phyloP scores from a whole-genome alignment of 2,113 vertebrate species.

The Henicopernis longicauda region DNA sequence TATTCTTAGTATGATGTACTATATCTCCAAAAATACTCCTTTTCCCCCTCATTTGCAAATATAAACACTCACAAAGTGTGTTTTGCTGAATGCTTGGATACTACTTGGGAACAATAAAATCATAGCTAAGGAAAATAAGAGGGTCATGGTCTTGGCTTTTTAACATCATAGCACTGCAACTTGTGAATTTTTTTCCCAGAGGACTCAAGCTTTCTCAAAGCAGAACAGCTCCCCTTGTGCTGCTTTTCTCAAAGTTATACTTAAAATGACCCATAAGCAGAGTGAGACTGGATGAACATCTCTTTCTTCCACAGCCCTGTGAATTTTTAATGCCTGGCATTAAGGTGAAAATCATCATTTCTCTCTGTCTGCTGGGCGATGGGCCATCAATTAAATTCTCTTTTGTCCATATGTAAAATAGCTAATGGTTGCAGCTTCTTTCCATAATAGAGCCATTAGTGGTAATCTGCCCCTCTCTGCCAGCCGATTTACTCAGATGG shows the following conservation, averaged over 20 bases:
- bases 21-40: background rate
- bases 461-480: constrained; percentile 45
- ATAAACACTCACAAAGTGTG: background rate
- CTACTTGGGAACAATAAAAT: background rate
- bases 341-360: constrained; percentile 58
- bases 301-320: constrained; percentile 7
- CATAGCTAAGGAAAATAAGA: background rate
- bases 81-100: background rate
- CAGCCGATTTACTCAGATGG: constrained; percentile 47
- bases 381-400: constrained; percentile 47
- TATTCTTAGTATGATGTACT: background rate
- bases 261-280: constrained; percentile 42
- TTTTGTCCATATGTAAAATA: constrained; percentile 60
- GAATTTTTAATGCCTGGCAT: constrained; percentile 60
- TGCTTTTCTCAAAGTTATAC: constrained; percentile 28
- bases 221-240: background rate
- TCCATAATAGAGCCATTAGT: constrained; percentile 60
- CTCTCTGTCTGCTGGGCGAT: constrained; percentile 38
- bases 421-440: constrained; percentile 42
- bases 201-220: background rate
- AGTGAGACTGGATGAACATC: constrained; percentile 22
- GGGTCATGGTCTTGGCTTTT: background rate
- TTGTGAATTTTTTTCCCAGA: background rate
- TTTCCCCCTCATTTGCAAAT: background rate
- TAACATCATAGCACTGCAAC: background rate